phyloP scores from a whole-genome alignment of 1,140 invertebrate genomes.

The Dendrolimus punctatus region DNA sequence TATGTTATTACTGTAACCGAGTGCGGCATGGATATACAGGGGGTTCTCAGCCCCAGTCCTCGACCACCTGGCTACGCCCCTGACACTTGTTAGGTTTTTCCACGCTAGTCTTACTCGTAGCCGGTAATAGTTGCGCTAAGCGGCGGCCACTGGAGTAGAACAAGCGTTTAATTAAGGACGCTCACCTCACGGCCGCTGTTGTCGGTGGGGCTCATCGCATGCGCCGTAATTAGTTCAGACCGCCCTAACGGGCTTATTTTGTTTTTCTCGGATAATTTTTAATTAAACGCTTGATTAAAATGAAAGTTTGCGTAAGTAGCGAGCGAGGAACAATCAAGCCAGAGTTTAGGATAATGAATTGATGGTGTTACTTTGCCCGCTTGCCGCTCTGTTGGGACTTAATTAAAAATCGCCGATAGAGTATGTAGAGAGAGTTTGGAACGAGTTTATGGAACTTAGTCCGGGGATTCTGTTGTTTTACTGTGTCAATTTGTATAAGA shows the following conservation, averaged over 20 bases:
- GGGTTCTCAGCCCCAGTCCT: background rate
- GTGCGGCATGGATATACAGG: background rate
- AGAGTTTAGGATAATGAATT: slow-evolving; percentile 72
- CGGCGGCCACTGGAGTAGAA: slow-evolving; percentile 49
- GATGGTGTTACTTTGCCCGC: slow-evolving; percentile 69
- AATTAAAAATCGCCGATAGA: slow-evolving; percentile 72
- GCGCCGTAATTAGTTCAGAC: slow-evolving; percentile 68
- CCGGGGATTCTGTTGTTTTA: slow-evolving; percentile 63
- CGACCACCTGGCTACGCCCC: slow-evolving; percentile 21
- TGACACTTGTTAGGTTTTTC: slow-evolving; percentile 53
- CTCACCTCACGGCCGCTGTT: slow-evolving; percentile 52
- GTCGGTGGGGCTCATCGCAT: slow-evolving; percentile 60
- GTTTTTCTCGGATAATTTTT: slow-evolving; percentile 72
- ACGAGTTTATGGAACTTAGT: slow-evolving; percentile 68
- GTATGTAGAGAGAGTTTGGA: slow-evolving; percentile 66
- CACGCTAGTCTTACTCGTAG: slow-evolving; percentile 12
- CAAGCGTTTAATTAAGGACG: slow-evolving; percentile 65
- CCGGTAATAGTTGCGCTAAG: slow-evolving; percentile 51
- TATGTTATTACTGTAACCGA: too few species aligned
- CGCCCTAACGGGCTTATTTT: slow-evolving; percentile 69
- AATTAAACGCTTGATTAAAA: slow-evolving; percentile 73
- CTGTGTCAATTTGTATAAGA: slow-evolving; percentile 70
- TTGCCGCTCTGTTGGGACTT: slow-evolving; percentile 63
- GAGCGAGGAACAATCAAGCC: slow-evolving; percentile 68
- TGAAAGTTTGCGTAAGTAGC: slow-evolving; percentile 72